These are phyloP conservation scores for Cephus sareptanus DNA, from an alignment of 2,888 invertebrate genomes.

Conservation along the genomic window DNA sequence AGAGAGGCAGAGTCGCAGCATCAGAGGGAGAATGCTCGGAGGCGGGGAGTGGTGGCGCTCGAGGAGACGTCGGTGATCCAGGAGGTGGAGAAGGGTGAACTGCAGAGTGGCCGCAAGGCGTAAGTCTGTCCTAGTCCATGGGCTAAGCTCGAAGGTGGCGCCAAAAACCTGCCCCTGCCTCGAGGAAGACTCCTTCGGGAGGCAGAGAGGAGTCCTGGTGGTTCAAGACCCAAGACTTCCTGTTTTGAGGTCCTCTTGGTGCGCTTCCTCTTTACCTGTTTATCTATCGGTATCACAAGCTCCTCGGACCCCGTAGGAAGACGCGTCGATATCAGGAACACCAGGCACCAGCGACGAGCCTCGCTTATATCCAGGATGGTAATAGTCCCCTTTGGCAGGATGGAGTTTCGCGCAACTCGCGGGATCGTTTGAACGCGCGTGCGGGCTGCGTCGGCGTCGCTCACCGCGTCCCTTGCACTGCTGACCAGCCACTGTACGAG, in stretches of 20 bases:
- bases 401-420: background rate
- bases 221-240: background rate
- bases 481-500: slow-evolving; percentile 4
- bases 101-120: slow-evolving; percentile 66
- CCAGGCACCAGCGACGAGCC: background rate
- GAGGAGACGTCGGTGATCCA: slow-evolving; percentile 21
- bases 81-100: slow-evolving; percentile 66
- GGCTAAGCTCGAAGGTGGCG: slow-evolving; percentile 74
- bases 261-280: background rate
- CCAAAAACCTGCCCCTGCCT: slow-evolving; percentile 61
- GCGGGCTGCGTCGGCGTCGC: slow-evolving; percentile 23
- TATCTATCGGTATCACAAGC: background rate
- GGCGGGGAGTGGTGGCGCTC: slow-evolving; percentile 25
- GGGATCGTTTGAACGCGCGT: slow-evolving; percentile 25
- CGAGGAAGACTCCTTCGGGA: slow-evolving; percentile 43
- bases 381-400: background rate
- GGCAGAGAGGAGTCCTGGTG: slow-evolving; percentile 33
- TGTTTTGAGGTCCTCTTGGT: background rate
- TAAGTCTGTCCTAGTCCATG: slow-evolving; percentile 67
- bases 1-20: slow-evolving; percentile 51
- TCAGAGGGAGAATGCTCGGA: slow-evolving; percentile 48
- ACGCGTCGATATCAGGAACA: background rate
- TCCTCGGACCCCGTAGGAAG: background rate
- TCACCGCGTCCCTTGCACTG: slow-evolving; percentile 14
- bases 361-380: background rate